phyloP scores from a whole-genome alignment of 1,140 invertebrate genomes.

The Tetragnatha versicolor region DNA sequence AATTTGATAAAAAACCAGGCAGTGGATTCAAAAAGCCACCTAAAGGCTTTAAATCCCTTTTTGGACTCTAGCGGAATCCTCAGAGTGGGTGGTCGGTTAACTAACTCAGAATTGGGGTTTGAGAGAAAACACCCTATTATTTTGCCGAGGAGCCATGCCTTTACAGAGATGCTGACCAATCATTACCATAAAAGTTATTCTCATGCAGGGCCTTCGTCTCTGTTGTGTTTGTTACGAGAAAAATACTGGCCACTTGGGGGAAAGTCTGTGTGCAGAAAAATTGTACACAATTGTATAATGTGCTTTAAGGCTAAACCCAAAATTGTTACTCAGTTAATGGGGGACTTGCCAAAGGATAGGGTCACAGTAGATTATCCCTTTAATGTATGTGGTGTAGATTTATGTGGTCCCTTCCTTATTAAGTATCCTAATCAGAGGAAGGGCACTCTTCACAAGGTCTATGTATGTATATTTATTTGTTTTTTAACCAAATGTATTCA shows the following conservation, averaged over 20 bases:
- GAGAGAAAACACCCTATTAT: background rate
- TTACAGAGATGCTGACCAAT: background rate
- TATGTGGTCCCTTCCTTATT: constrained; percentile 32
- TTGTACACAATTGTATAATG: constrained; percentile 14
- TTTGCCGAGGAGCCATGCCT: background rate
- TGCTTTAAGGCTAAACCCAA: constrained; percentile 24
- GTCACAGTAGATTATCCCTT: constrained; percentile 2
- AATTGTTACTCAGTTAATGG: background rate
- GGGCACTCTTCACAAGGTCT: background rate
- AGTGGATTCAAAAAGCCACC: too few relatives aligned
- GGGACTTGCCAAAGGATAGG: background rate
- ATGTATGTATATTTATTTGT: constrained; percentile 29
- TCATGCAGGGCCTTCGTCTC: background rate
- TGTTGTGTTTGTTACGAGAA: background rate
- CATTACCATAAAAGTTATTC: background rate
- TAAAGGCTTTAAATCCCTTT: too few relatives aligned
- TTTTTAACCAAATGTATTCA: constrained; percentile 8
- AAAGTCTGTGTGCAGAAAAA: constrained; percentile 6
- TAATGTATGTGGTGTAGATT: constrained; percentile 20
- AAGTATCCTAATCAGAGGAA: background rate
- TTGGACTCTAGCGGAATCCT: too few relatives aligned
- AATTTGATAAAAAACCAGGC: too few relatives aligned
- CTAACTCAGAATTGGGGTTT: background rate
- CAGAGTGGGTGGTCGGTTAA: too few relatives aligned
- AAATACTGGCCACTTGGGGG: constrained; percentile 15